A percentile compares a stretch with the other conserved stretches of the same genome.
Evolutionary conservation across 2,888 invertebrate species (phyloP).

Genomic region (Tenthredo mesomela): DNA sequence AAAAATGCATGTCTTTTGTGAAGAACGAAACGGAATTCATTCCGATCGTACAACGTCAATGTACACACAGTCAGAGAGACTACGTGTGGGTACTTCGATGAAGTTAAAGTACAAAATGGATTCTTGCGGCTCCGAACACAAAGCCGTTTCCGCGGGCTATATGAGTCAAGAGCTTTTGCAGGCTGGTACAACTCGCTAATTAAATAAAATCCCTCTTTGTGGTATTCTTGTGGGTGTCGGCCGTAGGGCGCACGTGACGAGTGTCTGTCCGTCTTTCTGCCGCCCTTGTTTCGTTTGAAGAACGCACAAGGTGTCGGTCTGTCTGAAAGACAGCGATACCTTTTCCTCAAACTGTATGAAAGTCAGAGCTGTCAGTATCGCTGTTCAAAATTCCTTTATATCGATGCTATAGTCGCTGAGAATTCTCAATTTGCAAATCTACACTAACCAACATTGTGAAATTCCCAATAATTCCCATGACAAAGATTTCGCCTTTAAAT

Average conservation of each 20-base stretch:
- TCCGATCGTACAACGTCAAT: not conserved
- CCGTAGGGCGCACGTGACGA: slow-evolving; percentile 68
- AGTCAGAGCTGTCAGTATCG: not conserved
- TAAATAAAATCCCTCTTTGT: slow-evolving; percentile 69
- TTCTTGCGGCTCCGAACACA: slow-evolving; percentile 34
- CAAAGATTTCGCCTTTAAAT: not conserved
- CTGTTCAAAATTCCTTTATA: not conserved
- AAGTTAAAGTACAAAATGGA: slow-evolving; percentile 46
- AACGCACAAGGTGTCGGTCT: slow-evolving; percentile 23
- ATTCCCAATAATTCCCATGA: not conserved
- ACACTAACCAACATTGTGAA: not conserved
- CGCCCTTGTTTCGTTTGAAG: slow-evolving; percentile 43
- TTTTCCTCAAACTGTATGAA: not conserved
- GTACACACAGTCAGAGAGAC: not conserved
- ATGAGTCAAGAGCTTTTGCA: slow-evolving; percentile 60
- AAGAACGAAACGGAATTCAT: not conserved
- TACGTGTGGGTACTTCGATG: slow-evolving; percentile 27
- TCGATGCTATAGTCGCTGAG: not conserved
- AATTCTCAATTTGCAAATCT: not conserved
- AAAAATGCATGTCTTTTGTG: not conserved
- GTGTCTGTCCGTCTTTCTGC: slow-evolving; percentile 52
- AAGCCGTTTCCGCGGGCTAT: slow-evolving; percentile 48
- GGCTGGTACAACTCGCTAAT: slow-evolving; percentile 73
- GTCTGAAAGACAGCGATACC: slow-evolving; percentile 24
- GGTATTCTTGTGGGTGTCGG: slow-evolving; percentile 71